phyloP scores from a whole-genome alignment of 2,888 invertebrate genomes.

The Laspeyria flexula region DNA sequence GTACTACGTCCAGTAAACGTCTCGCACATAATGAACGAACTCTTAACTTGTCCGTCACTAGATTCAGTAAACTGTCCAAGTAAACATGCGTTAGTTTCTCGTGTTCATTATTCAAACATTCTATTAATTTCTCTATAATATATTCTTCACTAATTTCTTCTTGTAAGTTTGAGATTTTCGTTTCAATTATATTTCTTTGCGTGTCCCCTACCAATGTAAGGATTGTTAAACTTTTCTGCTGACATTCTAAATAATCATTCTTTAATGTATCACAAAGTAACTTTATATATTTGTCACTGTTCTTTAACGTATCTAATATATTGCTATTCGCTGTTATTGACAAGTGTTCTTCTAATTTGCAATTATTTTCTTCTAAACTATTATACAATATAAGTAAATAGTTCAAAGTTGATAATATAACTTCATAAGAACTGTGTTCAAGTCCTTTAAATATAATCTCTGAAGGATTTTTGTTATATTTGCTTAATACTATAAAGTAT shows the following conservation, averaged over 20 bases:
- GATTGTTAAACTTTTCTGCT: slow-evolving; percentile 64
- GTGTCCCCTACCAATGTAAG: slow-evolving; percentile 58
- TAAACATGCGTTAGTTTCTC: slow-evolving; percentile 69
- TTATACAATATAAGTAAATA: slow-evolving; percentile 44
- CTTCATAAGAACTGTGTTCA: slow-evolving; percentile 35
- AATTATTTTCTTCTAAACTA: slow-evolving; percentile 46
- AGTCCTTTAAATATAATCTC: slow-evolving; percentile 21
- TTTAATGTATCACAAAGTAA: slow-evolving; percentile 52
- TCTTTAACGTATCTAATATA: slow-evolving; percentile 36
- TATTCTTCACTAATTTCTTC: slow-evolving; percentile 38
- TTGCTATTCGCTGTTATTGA: slow-evolving; percentile 28
- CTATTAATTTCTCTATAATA: slow-evolving; percentile 52
- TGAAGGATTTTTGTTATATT: not conserved
- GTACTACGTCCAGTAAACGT: slow-evolving; percentile 52
- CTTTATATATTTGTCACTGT: slow-evolving; percentile 42
- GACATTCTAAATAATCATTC: slow-evolving; percentile 62
- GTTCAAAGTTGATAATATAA: slow-evolving; percentile 32
- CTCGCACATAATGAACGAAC: slow-evolving; percentile 15
- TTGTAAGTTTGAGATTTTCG: slow-evolving; percentile 29
- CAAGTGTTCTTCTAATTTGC: slow-evolving; percentile 56
- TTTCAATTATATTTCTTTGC: slow-evolving; percentile 52
- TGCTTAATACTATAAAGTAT: slow-evolving; percentile 23
- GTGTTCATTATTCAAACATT: slow-evolving; percentile 57
- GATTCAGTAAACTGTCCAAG: slow-evolving; percentile 59
- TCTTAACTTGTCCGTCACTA: slow-evolving; percentile 47